phyloP scores from a whole-genome alignment of 2,888 invertebrate species.

The Pachycephus smyrnensis region DNA sequence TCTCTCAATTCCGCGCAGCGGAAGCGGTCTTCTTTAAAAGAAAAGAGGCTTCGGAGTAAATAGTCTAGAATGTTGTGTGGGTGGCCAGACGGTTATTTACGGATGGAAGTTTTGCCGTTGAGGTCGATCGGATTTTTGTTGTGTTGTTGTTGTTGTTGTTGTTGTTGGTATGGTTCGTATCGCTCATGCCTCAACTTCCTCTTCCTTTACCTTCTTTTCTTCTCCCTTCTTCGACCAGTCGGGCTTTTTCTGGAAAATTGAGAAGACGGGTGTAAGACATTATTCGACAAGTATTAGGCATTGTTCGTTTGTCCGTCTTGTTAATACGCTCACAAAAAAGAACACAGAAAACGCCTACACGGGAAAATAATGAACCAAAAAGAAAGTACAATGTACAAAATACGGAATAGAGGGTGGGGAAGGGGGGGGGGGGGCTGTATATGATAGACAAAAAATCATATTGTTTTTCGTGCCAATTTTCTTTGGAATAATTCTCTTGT shows the following conservation, averaged over 20 bases:
- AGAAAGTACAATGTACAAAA: not conserved
- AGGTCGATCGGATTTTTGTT: conserved; percentile 34
- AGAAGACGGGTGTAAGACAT: conserved; percentile 36
- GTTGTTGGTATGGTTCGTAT: conserved; percentile 32
- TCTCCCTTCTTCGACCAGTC: conserved; percentile 96
- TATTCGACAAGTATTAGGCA: too few relatives aligned
- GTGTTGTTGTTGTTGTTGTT: conserved; percentile 44
- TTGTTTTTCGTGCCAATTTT: too few relatives aligned
- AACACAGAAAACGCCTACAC: not conserved
- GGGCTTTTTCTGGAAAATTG: conserved; percentile 86
- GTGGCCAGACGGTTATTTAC: too few relatives aligned
- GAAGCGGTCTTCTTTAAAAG: too few relatives aligned
- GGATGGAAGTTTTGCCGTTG: too few relatives aligned
- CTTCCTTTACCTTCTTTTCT: conserved; percentile 87
- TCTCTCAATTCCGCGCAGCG: too few relatives aligned
- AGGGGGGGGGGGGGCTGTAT: too few relatives aligned
- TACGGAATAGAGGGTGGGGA: too few relatives aligned
- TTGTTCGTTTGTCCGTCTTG: conserved; percentile 8
- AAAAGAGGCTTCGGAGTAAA: too few relatives aligned
- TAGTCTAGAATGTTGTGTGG: too few relatives aligned
- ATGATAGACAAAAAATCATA: too few relatives aligned
- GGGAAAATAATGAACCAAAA: not conserved
- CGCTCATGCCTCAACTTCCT: conserved; percentile 86
- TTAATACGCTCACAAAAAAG: conserved; percentile 1
- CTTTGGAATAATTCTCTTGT: too few relatives aligned